phyloP scores from a whole-genome alignment of 1,140 invertebrate genomes.

The Plectrocnemia conspersa region DNA sequence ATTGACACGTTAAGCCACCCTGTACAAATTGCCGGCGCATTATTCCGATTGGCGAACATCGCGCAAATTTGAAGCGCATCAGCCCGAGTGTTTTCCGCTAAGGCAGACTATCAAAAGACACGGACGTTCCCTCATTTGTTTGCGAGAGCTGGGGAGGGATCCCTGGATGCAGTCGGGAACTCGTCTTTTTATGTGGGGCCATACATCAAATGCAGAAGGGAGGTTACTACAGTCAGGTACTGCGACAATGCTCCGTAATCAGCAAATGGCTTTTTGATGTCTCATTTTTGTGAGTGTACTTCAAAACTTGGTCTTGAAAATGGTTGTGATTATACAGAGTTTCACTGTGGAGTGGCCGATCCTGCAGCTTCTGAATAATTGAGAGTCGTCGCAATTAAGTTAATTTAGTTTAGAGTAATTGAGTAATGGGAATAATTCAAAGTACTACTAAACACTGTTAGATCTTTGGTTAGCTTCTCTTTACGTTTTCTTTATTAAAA shows the following conservation, averaged over 20 bases:
- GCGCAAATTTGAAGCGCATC: no score
- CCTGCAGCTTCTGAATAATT: no score
- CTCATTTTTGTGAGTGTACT: neutral
- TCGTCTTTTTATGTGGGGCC: neutral
- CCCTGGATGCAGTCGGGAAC: neutral
- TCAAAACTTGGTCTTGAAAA: neutral
- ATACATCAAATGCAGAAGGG: neutral
- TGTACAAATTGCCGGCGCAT: no score
- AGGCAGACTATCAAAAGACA: no score
- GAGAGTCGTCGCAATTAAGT: neutral
- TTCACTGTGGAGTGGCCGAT: neutral
- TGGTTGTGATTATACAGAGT: neutral
- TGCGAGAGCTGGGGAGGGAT: no score
- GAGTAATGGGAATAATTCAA: no score
- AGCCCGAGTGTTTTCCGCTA: no score
- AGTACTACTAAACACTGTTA: conserved; percentile 7
- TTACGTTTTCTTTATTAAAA: no score
- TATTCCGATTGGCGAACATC: no score
- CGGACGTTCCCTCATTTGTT: no score
- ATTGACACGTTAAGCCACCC: no score
- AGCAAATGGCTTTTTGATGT: neutral
- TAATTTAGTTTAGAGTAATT: neutral
- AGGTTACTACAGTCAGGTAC: no score
- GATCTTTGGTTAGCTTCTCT: neutral
- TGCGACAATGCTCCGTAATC: neutral